These are phyloP conservation scores for Andricus curvator DNA, from an alignment of 2,888 invertebrate species.

Conservation along the genomic window DNA sequence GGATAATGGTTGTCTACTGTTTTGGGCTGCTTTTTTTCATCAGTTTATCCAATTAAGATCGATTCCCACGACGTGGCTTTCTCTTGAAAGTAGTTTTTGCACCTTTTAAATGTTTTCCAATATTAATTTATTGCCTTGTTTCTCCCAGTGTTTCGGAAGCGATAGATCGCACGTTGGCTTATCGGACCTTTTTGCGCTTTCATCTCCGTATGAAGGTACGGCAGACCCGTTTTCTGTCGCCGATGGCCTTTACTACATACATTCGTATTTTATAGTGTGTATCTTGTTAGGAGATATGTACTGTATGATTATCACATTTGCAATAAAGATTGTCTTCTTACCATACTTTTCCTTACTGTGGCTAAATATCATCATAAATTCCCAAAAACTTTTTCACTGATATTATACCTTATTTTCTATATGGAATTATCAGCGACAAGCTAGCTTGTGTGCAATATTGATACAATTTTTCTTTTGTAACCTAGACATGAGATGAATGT, in stretches of 20 bases:
- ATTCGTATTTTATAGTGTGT: constrained; percentile 1
- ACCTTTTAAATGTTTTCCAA: constrained; percentile 31
- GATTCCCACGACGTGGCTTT: constrained; percentile 29
- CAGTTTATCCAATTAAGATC: constrained; percentile 14
- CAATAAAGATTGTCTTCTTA: not conserved
- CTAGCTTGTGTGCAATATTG: not conserved
- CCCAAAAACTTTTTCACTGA: not conserved
- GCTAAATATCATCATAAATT: not conserved
- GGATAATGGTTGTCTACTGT: not conserved
- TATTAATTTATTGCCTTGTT: constrained; percentile 37
- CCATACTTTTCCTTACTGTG: not conserved
- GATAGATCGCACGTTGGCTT: constrained; percentile 27
- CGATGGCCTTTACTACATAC: constrained; percentile 13
- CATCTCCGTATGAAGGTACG: constrained; percentile 35
- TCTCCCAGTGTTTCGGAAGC: constrained; percentile 32
- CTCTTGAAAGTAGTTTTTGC: constrained; percentile 32
- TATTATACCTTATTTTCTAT: not conserved
- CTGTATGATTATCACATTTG: not conserved
- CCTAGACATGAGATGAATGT: not conserved
- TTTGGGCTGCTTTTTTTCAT: not conserved
- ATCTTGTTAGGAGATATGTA: constrained; percentile 5
- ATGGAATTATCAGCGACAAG: not conserved
- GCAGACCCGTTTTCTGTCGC: constrained; percentile 10
- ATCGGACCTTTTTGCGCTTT: constrained; percentile 20
- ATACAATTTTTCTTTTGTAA: not conserved